Conservation (phyloP, 2,797 vertebrate species). For the Poliocrania exsul region DNA sequence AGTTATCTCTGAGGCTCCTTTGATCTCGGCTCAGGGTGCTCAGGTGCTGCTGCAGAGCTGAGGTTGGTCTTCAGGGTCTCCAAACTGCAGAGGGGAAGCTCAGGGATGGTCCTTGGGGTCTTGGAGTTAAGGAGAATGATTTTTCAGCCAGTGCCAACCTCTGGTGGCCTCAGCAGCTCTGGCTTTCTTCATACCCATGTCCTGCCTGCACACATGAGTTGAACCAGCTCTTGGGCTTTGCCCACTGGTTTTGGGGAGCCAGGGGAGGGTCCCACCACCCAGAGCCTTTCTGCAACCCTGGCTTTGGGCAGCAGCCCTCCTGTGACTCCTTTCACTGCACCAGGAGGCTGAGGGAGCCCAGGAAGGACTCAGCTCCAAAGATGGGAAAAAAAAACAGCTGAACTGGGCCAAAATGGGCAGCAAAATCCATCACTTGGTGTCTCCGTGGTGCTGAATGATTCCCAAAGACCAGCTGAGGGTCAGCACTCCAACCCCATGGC, state of each 20-base stretch:
- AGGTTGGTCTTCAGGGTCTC: background rate
- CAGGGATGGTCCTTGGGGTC: background rate
- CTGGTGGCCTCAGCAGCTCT: background rate
- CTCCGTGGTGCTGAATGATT: rapidly evolving
- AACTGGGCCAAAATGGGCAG: rapidly evolving
- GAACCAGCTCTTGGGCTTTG: background rate
- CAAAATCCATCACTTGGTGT: rapidly evolving
- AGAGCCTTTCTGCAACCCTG: background rate
- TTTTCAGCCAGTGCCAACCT: background rate
- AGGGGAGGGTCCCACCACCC: background rate
- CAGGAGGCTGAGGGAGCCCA: background rate
- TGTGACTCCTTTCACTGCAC: background rate
- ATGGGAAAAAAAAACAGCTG: background rate
- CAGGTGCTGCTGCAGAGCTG: background rate
- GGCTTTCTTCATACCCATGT: background rate
- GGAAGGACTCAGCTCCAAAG: rapidly evolving
- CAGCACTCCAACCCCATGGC: rapidly evolving
- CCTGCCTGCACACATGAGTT: rapidly evolving
- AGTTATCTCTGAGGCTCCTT: background rate
- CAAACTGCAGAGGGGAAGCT: background rate
- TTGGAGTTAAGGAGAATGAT: background rate
- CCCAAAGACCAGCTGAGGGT: rapidly evolving
- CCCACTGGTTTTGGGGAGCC: rapidly evolving
- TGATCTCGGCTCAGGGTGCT: background rate
- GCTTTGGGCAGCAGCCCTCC: rapidly evolving